These are phyloP conservation scores for Watsonalla binaria DNA, from an alignment of 2,888 invertebrate genomes.

Conservation along the genomic window DNA sequence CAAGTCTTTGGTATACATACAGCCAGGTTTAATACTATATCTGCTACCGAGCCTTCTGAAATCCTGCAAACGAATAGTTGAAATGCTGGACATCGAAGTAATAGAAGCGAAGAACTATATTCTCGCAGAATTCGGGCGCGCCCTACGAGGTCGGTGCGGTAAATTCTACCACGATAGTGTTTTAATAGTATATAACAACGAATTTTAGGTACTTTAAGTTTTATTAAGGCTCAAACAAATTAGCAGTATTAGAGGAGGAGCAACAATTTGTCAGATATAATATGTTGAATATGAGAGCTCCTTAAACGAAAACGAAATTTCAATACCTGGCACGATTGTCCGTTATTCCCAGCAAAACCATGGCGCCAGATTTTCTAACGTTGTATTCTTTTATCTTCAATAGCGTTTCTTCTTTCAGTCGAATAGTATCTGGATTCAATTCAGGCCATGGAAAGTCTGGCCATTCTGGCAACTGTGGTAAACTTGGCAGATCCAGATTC, in stretches of 20 bases:
- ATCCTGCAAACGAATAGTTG: slow-evolving; percentile 17
- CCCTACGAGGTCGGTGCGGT: no score
- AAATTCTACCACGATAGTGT: no score
- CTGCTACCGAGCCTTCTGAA: slow-evolving; percentile 12
- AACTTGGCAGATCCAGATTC: slow-evolving; percentile 12
- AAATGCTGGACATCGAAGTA: neutral
- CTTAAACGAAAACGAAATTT: neutral
- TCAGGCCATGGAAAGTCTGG: slow-evolving; percentile 6
- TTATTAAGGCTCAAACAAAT: no score
- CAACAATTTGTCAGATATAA: no score
- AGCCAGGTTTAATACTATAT: slow-evolving; percentile 25
- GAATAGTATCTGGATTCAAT: slow-evolving; percentile 6
- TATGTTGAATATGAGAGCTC: no score
- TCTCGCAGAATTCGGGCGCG: no score
- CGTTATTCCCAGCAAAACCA: slow-evolving; percentile 8
- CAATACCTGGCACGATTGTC: slow-evolving; percentile 10
- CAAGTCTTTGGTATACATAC: slow-evolving; percentile 48
- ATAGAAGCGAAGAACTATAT: no score
- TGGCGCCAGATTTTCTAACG: slow-evolving; percentile 5
- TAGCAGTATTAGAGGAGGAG: no score
- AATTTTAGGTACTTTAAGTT: no score
- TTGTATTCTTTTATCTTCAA: slow-evolving; percentile 4
- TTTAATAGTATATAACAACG: no score
- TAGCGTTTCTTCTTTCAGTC: slow-evolving; percentile 8
- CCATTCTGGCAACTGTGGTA: slow-evolving; percentile 6